Evolutionary conservation across 2,797 vertebrate species (phyloP).

Genomic region (Notamacropus eugenii): DNA sequence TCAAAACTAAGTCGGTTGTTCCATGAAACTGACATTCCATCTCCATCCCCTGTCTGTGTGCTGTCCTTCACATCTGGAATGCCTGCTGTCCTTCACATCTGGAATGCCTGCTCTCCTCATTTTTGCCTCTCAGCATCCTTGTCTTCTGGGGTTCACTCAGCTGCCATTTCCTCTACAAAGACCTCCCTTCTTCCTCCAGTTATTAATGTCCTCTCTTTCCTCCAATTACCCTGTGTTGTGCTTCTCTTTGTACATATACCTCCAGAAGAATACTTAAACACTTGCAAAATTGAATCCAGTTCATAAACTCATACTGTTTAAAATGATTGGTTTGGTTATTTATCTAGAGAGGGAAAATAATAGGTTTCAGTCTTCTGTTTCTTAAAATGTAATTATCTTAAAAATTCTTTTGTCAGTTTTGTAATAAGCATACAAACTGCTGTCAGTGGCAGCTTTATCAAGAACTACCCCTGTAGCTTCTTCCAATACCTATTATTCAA

Average conservation of each 20-base stretch:
- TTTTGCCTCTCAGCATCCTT: not conserved
- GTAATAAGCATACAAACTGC: not conserved
- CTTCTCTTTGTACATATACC: not conserved
- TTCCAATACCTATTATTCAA: not conserved
- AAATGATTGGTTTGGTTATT: not conserved
- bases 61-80: not conserved
- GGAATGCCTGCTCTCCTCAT: not conserved
- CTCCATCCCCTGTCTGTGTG: not conserved
- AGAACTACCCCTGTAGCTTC: not conserved
- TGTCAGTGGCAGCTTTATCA: not conserved
- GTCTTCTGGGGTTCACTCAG: not conserved
- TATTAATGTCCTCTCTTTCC: not conserved
- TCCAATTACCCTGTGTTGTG: not conserved
- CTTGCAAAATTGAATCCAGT: not conserved
- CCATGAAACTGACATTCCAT: not conserved
- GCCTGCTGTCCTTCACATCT: not conserved
- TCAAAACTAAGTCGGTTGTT: not conserved
- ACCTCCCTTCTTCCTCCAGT: not conserved
- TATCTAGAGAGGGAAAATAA: not conserved
- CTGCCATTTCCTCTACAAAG: not conserved
- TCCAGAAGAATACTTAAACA: not conserved
- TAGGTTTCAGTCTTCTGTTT: not conserved
- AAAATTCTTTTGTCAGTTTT: not conserved
- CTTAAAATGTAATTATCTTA: not conserved
- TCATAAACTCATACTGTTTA: not conserved